Conservation (phyloP, 2,797 vertebrate genomes). For the Microcaecilia unicolor region DNA sequence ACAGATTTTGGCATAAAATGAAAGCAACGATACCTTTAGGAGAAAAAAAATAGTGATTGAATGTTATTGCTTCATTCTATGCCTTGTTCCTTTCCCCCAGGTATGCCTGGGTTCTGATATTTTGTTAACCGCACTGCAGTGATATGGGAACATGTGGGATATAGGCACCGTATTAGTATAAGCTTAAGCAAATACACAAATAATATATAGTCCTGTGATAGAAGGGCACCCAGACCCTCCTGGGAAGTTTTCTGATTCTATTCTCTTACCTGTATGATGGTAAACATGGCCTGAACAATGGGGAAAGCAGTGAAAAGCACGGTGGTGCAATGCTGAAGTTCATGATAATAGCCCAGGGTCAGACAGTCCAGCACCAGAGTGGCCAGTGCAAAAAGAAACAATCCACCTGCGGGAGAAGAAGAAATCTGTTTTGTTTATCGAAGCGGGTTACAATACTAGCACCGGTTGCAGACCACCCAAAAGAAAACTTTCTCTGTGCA, state of each 20-base stretch:
- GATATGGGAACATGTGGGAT: too few species aligned
- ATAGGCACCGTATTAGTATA: too few species aligned
- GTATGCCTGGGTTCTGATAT: too few species aligned
- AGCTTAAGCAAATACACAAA: too few species aligned
- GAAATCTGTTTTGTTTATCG: neutral
- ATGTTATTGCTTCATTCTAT: neutral
- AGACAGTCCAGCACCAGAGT: slow-evolving; percentile 68
- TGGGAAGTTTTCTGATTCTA: too few species aligned
- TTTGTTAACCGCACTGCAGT: too few species aligned
- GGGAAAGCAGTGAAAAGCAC: slow-evolving; percentile 54
- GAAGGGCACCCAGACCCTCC: neutral
- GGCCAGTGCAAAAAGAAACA: slow-evolving; percentile 63
- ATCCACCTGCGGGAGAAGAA: slow-evolving; percentile 39
- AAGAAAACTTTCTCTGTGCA: too few species aligned
- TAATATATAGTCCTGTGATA: too few species aligned
- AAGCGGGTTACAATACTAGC: too few species aligned
- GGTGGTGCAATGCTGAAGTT: slow-evolving; percentile 55
- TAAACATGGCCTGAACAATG: slow-evolving; percentile 51
- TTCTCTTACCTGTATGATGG: slow-evolving; percentile 53
- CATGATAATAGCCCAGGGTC: slow-evolving; percentile 51
- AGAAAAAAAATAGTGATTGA: neutral
- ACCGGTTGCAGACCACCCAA: too few species aligned
- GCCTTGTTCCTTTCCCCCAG: too few species aligned
- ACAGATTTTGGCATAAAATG: slow-evolving; percentile 22
- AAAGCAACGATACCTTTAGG: slow-evolving; percentile 17